Percentiles rank a stretch among this genome's conserved stretches.
phyloP scores from a whole-genome alignment of 2,888 invertebrate species.

The Noctua comes region DNA sequence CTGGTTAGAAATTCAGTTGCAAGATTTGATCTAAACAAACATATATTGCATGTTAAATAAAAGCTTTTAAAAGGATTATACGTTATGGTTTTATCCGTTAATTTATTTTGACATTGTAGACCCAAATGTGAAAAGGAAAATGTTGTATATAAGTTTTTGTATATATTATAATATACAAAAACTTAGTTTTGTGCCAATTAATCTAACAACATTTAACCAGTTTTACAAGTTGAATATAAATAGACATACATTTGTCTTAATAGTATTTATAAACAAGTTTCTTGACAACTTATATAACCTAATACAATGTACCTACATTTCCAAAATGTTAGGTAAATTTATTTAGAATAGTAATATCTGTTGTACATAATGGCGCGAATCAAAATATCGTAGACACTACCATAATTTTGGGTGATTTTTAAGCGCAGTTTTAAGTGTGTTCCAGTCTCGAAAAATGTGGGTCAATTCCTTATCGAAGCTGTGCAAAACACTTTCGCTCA shows the following conservation, averaged over 20 bases:
- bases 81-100: not conserved
- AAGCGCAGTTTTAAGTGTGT: not conserved
- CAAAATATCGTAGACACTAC: not conserved
- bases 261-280: not conserved
- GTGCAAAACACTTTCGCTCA: conserved; percentile 35
- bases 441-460: conserved; percentile 6
- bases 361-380: not conserved
- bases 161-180: not conserved
- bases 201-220: not conserved
- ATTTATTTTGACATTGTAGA: not conserved
- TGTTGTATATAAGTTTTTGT: too few relatives aligned
- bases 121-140: not conserved
- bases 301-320: not conserved
- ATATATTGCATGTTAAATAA: not conserved
- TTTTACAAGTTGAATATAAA: not conserved
- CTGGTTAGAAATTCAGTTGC: too few relatives aligned
- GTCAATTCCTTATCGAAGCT: not conserved
- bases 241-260: not conserved
- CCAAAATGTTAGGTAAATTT: not conserved
- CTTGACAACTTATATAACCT: not conserved
- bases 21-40: not conserved
- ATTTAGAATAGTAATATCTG: not conserved
- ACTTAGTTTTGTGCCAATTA: not conserved
- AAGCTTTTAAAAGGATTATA: not conserved
- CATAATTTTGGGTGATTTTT: not conserved